Base-by-base conservation (phyloP, 1,140 invertebrate genomes). In the Vanessa atalanta region DNA sequence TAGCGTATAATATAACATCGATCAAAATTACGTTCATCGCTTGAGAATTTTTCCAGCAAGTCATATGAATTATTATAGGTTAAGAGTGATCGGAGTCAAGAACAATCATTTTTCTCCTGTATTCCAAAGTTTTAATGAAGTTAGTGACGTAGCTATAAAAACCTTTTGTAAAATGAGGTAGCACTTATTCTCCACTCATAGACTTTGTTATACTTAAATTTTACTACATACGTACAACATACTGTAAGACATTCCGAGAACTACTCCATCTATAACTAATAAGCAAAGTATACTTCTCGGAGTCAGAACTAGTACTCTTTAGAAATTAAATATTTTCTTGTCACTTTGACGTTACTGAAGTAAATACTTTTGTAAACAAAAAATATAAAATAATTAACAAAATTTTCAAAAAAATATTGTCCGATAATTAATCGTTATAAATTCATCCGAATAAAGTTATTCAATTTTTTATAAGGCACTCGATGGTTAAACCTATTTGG, bases 121-220 rank as follows among this genome's bases (percentile, higher is more conserved):
- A 77, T 78, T 66, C 53, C 60, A 76, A 82, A 83, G 71, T 86
- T 83, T 81, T 83, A 83, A 86, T 84, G 79, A 83, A 71, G 73
- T 79, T 77, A 64, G 67, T 79, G 75, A 77, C 63, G 65, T 47
- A 23, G 67, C 69, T 68, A 64, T 69, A 72, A 78, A 72, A 69
- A 60, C 72, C 57, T 55, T 68, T 73, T 69, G 72, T 73, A 55
- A 69, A n/a, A 60, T 60, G 20, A 60, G 5, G 23, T 14, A 13
- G 14, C n/a, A 4, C 16, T 60, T 60, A 14, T 51, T 51, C 5
- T 3, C 0, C 48, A 51, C 48, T 3, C n/a, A n/a, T 51, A 3
- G 48, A n/a, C 37, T 43, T 31, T 31, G 3, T 51, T 26, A 26
- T 26, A 26, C 23, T 7, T 14, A 31, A 60, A 11, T 23, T 9